phyloP scores from a whole-genome alignment of 2,797 vertebrate genomes.

The Gymnopithys bicolor region DNA sequence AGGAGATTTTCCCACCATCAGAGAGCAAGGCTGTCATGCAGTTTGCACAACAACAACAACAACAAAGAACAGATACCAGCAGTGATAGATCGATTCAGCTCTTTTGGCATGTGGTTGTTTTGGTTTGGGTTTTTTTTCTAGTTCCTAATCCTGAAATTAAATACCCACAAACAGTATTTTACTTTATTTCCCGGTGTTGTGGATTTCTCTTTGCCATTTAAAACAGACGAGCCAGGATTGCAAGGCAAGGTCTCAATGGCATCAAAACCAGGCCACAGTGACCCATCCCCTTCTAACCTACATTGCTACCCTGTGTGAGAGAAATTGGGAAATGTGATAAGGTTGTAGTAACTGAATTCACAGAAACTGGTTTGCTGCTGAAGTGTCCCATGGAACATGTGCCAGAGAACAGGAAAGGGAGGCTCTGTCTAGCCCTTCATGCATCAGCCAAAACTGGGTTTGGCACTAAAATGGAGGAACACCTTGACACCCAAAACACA shows the following conservation, averaged over 20 bases:
- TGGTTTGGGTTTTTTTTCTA: background rate
- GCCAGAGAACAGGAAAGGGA: background rate
- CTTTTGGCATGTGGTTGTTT: background rate
- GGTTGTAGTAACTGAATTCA: background rate
- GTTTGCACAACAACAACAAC: constrained; percentile 5
- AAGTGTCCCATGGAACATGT: background rate
- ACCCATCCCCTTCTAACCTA: background rate
- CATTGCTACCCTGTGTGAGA: background rate
- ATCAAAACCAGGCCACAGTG: background rate
- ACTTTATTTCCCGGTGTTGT: fast-evolving
- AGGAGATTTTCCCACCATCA: constrained; percentile 72
- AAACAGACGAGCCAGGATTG: background rate
- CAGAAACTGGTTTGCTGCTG: background rate
- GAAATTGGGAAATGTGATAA: background rate
- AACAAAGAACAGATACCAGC: constrained; percentile 22
- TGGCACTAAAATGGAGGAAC: background rate
- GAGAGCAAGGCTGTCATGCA: background rate
- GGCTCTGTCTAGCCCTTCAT: background rate
- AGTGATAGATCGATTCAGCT: constrained; percentile 33
- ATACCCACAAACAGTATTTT: background rate
- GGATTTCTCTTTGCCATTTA: background rate
- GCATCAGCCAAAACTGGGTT: background rate
- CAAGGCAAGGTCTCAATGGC: background rate
- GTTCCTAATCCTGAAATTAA: background rate
- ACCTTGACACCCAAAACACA: background rate